A percentile compares a stretch with the other conserved stretches of the same genome.
phyloP scores from a whole-genome alignment of 1,140 invertebrate genomes.

The Atta texana region DNA sequence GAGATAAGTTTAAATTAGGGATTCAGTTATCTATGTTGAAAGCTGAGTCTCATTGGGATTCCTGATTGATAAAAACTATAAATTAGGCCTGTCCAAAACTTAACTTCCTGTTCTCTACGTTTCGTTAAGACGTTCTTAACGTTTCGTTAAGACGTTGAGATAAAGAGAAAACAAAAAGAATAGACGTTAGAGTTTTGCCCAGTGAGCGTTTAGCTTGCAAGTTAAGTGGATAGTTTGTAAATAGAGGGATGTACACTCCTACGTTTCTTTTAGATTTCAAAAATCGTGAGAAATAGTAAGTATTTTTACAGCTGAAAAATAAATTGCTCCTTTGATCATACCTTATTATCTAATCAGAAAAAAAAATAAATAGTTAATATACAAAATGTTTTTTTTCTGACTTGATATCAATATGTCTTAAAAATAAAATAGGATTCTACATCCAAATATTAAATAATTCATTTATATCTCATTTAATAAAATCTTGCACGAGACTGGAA shows the following conservation, averaged over 20 bases:
- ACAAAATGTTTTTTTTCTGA: constrained; percentile 7
- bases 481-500: constrained; percentile 42
- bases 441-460: not conserved
- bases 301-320: not conserved
- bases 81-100: not conserved
- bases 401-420: not conserved
- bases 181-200: too few species aligned
- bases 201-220: too few species aligned
- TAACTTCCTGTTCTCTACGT: too few species aligned
- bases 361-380: not conserved
- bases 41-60: not conserved
- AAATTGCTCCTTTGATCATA: not conserved
- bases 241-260: not conserved
- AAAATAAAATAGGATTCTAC: not conserved
- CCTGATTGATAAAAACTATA: not conserved
- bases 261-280: not conserved
- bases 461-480: constrained; percentile 52
- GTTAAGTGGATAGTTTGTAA: not conserved
- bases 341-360: not conserved
- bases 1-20: not conserved
- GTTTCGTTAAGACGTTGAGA: too few species aligned
- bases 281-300: not conserved
- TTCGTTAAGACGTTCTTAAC: too few species aligned
- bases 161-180: too few species aligned
- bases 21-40: not conserved